Conservation (phyloP, 92 coral and sea anemone species). For the Epizoanthus scotinus region DNA sequence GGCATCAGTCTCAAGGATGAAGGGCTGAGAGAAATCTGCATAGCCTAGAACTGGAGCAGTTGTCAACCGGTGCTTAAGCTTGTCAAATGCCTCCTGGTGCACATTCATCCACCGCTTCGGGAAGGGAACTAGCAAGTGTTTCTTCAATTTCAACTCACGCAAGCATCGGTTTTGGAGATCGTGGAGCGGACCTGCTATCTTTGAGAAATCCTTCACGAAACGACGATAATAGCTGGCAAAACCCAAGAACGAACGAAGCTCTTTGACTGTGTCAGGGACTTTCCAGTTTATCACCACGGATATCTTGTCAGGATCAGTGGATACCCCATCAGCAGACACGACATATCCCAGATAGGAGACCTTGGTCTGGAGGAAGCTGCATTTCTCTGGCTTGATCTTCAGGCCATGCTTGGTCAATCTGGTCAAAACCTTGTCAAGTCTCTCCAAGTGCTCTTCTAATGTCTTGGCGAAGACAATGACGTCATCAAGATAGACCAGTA, state of each 20-base stretch:
- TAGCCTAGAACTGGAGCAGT: conserved; percentile 40
- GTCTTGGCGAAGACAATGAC: conserved; percentile 21
- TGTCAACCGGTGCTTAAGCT: conserved; percentile 21
- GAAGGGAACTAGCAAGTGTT: conserved; percentile 23
- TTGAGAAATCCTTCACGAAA: conserved; percentile 12
- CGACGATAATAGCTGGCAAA: background rate
- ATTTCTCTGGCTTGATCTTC: conserved; percentile 10
- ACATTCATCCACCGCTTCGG: conserved; percentile 22
- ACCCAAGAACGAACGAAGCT: conserved; percentile 29
- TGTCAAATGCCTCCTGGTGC: conserved; percentile 27
- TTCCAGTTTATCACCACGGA: conserved; percentile 1
- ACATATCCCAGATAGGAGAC: conserved; percentile 31
- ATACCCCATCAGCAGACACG: conserved; percentile 1
- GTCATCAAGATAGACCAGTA: conserved; percentile 11
- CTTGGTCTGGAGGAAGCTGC: background rate
- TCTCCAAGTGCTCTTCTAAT: conserved; percentile 20
- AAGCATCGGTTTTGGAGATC: conserved; percentile 15
- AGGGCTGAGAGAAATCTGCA: conserved; percentile 36
- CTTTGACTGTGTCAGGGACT: background rate
- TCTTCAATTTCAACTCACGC: conserved; percentile 28
- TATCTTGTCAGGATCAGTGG: conserved; percentile 32
- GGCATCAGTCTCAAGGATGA: background rate
- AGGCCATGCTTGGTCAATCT: conserved; percentile 18
- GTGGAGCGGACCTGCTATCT: conserved; percentile 10
- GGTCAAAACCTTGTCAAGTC: conserved; percentile 28